A percentile compares a stretch with the other conserved stretches of the same genome.
phyloP scores from a whole-genome alignment of 2,113 vertebrate species.

The Pavo muticus region DNA sequence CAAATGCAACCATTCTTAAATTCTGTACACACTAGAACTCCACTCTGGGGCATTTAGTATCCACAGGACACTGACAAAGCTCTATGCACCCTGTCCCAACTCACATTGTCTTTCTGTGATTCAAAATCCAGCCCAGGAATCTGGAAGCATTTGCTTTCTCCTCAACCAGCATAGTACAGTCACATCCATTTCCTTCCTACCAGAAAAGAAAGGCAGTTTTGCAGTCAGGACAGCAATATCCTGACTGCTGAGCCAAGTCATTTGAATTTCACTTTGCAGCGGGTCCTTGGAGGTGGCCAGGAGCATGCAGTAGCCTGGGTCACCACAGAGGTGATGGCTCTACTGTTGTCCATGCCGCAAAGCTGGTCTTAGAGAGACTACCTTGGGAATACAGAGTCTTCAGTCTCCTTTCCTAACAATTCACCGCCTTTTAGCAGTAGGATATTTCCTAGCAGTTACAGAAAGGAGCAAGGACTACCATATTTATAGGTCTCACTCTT shows the following conservation, averaged over 20 bases:
- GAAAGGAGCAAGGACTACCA: accelerated
- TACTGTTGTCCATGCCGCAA: neutral
- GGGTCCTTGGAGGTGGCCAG: neutral
- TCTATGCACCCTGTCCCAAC: neutral
- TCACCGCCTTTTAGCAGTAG: neutral
- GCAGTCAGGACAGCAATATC: neutral
- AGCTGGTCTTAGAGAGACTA: neutral
- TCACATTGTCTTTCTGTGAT: neutral
- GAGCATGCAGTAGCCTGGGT: neutral
- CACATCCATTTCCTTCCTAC: neutral
- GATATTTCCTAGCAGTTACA: neutral
- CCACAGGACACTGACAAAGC: neutral
- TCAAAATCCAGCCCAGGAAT: neutral
- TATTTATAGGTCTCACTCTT: neutral
- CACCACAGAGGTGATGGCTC: neutral
- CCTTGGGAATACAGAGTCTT: neutral
- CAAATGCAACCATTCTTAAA: neutral
- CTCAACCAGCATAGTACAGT: neutral
- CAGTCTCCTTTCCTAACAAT: neutral
- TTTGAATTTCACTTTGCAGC: neutral
- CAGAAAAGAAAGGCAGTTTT: neutral
- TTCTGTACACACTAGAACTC: neutral
- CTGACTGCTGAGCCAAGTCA: neutral
- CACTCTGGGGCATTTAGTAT: neutral
- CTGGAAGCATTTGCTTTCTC: neutral